Conservation (phyloP, 2,797 vertebrate genomes). For the Phrynocephalus forsythii region DNA sequence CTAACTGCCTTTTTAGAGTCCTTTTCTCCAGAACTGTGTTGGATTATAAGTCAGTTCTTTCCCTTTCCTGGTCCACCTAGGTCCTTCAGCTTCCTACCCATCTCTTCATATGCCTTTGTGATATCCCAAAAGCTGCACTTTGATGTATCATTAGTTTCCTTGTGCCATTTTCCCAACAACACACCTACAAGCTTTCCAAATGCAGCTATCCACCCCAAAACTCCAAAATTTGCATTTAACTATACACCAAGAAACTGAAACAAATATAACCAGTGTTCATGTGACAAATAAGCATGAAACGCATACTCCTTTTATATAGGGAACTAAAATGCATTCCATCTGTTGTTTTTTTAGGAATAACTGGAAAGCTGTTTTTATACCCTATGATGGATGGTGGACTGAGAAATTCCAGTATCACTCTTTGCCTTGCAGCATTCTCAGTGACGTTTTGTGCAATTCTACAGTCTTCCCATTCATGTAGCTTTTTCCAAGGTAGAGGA, state of each 20-base stretch:
- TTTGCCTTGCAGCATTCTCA: neutral
- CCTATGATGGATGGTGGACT: neutral
- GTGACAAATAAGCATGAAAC: neutral
- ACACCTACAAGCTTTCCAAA: no score
- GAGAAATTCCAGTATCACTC: neutral
- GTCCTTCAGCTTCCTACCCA: no score
- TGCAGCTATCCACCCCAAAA: neutral
- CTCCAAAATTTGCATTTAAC: neutral
- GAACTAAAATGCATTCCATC: neutral
- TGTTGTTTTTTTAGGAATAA: neutral
- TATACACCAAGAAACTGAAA: neutral
- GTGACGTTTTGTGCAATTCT: conserved; percentile 8
- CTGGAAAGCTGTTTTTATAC: neutral
- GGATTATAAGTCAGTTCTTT: no score
- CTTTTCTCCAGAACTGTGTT: no score
- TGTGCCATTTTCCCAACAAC: neutral
- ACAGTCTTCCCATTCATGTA: neutral
- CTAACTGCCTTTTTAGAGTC: no score
- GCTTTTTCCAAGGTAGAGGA: neutral
- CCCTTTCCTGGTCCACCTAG: no score
- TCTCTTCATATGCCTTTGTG: no score
- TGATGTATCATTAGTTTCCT: neutral
- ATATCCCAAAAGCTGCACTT: no score
- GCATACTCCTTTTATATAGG: neutral
- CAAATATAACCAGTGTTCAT: neutral